Percentiles rank a stretch among this genome's conserved stretches.
These are phyloP conservation scores for Minunthozetes semirufus DNA, from an alignment of 2,888 invertebrate species.

Conservation along the genomic window DNA sequence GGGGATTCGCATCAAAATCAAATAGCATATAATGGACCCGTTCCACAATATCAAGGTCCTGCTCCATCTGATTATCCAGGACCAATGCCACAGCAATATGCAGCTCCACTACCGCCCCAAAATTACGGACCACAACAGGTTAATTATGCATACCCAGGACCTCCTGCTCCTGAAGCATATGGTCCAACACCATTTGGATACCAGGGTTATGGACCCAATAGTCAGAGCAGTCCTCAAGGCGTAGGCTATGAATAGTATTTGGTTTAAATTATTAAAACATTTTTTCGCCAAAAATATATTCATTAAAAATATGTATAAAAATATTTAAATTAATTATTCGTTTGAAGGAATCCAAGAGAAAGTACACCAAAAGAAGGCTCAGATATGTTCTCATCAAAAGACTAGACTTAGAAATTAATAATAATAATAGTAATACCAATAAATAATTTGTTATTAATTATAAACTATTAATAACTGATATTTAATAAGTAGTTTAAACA, in stretches of 20 bases:
- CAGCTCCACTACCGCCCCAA: too few species aligned
- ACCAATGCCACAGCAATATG: too few species aligned
- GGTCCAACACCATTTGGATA: neutral
- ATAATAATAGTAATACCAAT: too few species aligned
- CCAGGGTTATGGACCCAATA: neutral
- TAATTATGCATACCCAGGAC: neutral
- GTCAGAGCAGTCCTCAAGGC: neutral
- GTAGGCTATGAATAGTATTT: neutral
- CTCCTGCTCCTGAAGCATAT: neutral
- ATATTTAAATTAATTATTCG: neutral
- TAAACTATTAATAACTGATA: too few species aligned
- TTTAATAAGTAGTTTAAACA: too few species aligned
- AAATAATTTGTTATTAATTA: too few species aligned
- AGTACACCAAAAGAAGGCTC: neutral
- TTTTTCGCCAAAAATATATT: neutral
- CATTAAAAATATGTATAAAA: neutral
- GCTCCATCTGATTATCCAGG: too few species aligned
- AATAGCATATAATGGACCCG: too few species aligned
- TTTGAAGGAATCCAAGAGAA: neutral
- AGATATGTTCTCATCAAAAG: too few species aligned
- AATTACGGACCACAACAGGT: neutral
- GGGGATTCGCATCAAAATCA: too few species aligned
- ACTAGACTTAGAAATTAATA: too few species aligned
- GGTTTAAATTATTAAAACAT: slow-evolving; percentile 22
- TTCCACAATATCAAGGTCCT: too few species aligned